Conservation (phyloP, 2,113 vertebrate genomes). For the Peromyscus californicus region DNA sequence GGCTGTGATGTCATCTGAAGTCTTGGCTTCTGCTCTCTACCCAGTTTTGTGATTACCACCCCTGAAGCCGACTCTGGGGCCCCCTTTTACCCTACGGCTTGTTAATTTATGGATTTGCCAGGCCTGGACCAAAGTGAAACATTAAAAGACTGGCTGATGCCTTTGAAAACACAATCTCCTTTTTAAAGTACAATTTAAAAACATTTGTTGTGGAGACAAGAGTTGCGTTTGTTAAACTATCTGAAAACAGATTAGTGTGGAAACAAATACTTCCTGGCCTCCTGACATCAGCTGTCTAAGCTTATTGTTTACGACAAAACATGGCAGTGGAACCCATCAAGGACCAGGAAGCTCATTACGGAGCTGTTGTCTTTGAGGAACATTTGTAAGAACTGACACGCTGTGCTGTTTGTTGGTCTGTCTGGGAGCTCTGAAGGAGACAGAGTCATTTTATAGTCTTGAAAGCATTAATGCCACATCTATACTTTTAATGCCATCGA, state of each 20-base stretch:
- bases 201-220: conserved; percentile 6
- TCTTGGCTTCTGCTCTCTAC: neutral
- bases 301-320: conserved; percentile 16
- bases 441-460: conserved; percentile 29
- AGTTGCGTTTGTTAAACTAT: neutral
- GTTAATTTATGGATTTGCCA: neutral
- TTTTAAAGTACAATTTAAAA: conserved; percentile 35
- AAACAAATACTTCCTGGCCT: neutral
- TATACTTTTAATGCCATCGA: conserved; percentile 82
- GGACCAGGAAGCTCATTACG: neutral
- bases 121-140: neutral
- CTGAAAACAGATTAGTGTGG: neutral
- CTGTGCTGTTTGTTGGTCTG: neutral
- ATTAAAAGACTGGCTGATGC: neutral
- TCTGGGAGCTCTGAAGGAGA: conserved; percentile 40
- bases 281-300: neutral
- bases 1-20: neutral
- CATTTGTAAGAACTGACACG: neutral
- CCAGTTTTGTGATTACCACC: neutral
- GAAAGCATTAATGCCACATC: conserved; percentile 70
- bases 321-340: neutral
- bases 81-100: neutral
- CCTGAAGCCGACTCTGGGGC: neutral
- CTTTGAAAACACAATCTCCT: conserved; percentile 36
- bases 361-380: conserved; percentile 15